Base-by-base conservation (phyloP, 2,888 invertebrate species). In the Oegoconia quadripuncta region DNA sequence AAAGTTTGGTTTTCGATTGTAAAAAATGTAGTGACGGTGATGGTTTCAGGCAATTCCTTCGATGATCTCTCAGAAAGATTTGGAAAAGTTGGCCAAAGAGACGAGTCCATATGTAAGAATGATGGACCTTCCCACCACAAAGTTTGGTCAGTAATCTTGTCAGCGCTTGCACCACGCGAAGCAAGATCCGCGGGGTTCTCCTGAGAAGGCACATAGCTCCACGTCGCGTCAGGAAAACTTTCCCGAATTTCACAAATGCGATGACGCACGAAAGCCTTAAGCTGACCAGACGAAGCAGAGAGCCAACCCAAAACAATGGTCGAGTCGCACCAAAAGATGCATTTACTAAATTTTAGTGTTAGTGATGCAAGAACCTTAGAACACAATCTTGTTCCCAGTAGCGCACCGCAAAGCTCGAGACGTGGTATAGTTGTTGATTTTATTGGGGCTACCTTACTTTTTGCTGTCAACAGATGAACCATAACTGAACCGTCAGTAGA, bases 241-340 rank as follows among this genome's bases (percentile, higher is more conserved):
- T 62, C 50, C 18, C 50, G 45, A n/a, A 60, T 58, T 34, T 54
- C 56, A 34, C 26, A n/a, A 2, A 58, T 48, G n/a, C 57, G 40
- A 33, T 58, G 48, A 1, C 48, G 41, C 3, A 55, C 50, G 31
- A 59, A 58, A 7, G 34, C 35, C 11, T 53, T 52, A 1, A 59
- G 38, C 4, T 34, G 37, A 15, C 13, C 34, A 12, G 51, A 30
- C 3, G 44, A 15, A 3, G 42, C 36, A 4, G 26, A 8, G 5
- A 58, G 28, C 58, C 59, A 59, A 4, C 54, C 40, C 2, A 60
- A 30, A 1, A 56, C 55, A 22, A 60, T 48, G 2, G 44, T 52
- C 1, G 58, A 59, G 28, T 62, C 57, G 9, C 34, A 41, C 44
- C 38, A 44, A 13, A 35, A 41, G 3, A 23, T 8, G 9, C 3